Conservation (phyloP, 1,140 invertebrate genomes). For the Camponotus vicinus region DNA sequence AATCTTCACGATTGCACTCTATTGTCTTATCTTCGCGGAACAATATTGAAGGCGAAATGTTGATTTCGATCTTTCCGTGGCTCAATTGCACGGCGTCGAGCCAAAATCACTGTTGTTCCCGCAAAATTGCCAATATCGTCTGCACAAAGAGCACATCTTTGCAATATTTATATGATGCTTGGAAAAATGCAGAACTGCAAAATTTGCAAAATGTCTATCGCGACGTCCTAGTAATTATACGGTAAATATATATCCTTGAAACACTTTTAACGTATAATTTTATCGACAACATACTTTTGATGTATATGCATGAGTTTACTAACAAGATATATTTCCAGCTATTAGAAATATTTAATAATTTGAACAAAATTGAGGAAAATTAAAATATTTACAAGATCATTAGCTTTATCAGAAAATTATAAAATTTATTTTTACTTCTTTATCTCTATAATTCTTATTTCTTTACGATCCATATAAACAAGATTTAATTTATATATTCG, state of each 20-base stretch:
- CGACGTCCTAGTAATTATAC: neutral
- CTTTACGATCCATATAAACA: neutral
- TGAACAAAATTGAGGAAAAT: neutral
- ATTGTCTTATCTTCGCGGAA: slow-evolving; percentile 52
- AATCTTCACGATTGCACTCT: slow-evolving; percentile 56
- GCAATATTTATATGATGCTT: slow-evolving; percentile 18
- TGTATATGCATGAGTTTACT: neutral
- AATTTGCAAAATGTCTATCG: neutral
- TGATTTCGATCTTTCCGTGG: slow-evolving; percentile 46
- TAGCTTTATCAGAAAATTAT: neutral
- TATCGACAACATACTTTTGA: neutral
- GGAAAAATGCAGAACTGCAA: neutral
- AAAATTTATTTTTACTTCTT: neutral
- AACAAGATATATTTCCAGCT: neutral
- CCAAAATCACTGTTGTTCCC: slow-evolving; percentile 14
- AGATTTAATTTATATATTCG: neutral
- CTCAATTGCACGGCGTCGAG: neutral
- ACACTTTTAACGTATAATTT: neutral
- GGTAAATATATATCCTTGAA: neutral
- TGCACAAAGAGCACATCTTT: slow-evolving; percentile 4
- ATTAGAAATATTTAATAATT: neutral
- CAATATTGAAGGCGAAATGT: slow-evolving; percentile 47
- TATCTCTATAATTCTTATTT: neutral
- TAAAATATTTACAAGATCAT: neutral
- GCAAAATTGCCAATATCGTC: slow-evolving; percentile 24